A percentile compares a stretch with the other conserved stretches of the same genome.
Evolutionary conservation across 2,888 invertebrate species (phyloP).

Genomic region (Mamestra brassicae): DNA sequence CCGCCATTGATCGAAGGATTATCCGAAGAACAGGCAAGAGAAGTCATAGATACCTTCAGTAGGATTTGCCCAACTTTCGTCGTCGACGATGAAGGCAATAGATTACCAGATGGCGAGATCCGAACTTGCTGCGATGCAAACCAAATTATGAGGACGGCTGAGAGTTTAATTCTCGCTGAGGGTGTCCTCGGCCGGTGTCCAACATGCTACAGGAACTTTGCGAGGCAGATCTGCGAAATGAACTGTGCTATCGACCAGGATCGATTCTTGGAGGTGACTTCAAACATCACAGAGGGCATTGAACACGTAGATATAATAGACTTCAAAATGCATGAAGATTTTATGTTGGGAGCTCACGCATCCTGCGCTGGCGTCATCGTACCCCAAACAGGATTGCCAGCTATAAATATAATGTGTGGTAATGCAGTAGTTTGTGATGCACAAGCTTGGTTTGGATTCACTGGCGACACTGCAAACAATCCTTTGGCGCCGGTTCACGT

Average conservation of each 20-base stretch:
- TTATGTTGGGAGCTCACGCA: constrained; percentile 92
- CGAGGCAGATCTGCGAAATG: constrained; percentile 94
- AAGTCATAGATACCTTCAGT: constrained; percentile 81
- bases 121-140: constrained; percentile 91
- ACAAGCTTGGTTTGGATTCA: constrained; percentile 92
- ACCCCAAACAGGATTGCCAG: constrained; percentile 94
- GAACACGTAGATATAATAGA: constrained; percentile 87
- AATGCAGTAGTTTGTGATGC: constrained; percentile 92
- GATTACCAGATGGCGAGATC: constrained; percentile 79
- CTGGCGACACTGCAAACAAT: constrained; percentile 90
- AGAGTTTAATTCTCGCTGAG: constrained; percentile 91
- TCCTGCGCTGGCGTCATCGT: constrained; percentile 95
- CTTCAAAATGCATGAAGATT: constrained; percentile 90
- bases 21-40: constrained; percentile 76
- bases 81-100: constrained; percentile 82
- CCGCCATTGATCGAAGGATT: constrained; percentile 74
- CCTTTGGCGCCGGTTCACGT: constrained; percentile 92
- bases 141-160: constrained; percentile 90
- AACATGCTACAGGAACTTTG: constrained; percentile 95
- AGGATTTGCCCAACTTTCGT: constrained; percentile 92
- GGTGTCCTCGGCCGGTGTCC: constrained; percentile 95
- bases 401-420: constrained; percentile 95
- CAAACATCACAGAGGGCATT: constrained; percentile 62
- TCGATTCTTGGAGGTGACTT: constrained; percentile 77
- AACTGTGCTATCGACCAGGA: constrained; percentile 95